These are phyloP conservation scores for Phylloscopus trochiloides DNA, from an alignment of 2,113 vertebrate species.

Conservation along the genomic window DNA sequence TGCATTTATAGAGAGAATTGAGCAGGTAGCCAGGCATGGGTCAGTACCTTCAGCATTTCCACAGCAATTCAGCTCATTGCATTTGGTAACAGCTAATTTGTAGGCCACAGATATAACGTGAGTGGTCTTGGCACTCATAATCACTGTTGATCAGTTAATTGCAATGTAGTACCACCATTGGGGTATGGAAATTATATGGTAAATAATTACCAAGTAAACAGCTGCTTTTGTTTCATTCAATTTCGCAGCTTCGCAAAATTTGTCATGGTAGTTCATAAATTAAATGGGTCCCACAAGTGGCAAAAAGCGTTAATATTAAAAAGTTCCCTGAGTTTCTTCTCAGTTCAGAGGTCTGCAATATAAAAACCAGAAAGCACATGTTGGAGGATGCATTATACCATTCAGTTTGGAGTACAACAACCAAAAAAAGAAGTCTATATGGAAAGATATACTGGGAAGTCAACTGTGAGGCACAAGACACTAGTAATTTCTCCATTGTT, in stretches of 20 bases:
- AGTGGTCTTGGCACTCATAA: conserved; percentile 2
- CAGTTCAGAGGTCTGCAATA: background rate
- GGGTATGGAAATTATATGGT: conserved; percentile 33
- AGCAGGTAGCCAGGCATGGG: background rate
- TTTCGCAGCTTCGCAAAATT: background rate
- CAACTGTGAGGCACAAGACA: background rate
- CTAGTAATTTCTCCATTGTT: background rate
- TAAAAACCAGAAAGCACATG: background rate
- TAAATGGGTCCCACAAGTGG: background rate
- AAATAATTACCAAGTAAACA: conserved; percentile 41
- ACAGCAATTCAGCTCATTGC: conserved; percentile 28
- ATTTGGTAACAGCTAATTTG: conserved; percentile 44
- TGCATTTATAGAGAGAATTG: background rate
- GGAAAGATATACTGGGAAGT: background rate
- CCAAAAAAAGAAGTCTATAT: background rate
- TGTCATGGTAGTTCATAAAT: background rate
- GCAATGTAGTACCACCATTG: background rate
- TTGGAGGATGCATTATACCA: background rate
- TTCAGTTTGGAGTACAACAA: background rate
- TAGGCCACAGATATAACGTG: conserved; percentile 32
- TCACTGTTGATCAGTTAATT: conserved; percentile 61
- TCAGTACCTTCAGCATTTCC: background rate
- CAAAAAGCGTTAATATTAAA: background rate
- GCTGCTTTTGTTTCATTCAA: conserved; percentile 1
- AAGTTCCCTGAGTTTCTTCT: background rate